Evolutionary conservation across 2,888 invertebrate genomes (phyloP).

Genomic region (Cosmorhoe ocellata): DNA sequence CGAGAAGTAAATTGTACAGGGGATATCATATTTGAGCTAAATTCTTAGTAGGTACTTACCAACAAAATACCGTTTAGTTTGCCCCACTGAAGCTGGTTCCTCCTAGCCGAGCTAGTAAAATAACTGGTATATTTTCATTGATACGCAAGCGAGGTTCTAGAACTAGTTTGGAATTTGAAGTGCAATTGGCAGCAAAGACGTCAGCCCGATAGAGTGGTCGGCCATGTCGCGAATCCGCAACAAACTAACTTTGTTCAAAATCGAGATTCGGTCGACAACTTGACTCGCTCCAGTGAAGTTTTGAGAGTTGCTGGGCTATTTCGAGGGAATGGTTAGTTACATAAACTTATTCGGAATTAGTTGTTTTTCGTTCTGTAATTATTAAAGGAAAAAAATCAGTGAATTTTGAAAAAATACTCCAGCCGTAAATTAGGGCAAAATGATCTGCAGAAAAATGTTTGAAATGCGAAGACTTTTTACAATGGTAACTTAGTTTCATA

Average conservation of each 20-base stretch:
- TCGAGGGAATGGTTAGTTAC: constrained; percentile 20
- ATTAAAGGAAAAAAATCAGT: too few species aligned
- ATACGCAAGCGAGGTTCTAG: constrained; percentile 10
- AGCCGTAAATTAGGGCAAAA: too few species aligned
- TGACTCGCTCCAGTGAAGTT: constrained; percentile 37
- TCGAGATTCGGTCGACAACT: constrained; percentile 52
- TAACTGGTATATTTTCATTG: constrained; percentile 6
- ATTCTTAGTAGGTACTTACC: too few species aligned
- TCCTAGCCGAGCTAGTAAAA: not conserved
- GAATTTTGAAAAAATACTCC: too few species aligned
- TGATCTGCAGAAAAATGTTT: too few species aligned
- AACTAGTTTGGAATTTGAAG: constrained; percentile 23
- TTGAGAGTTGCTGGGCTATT: constrained; percentile 24
- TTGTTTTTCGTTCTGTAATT: too few species aligned
- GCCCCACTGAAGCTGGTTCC: not conserved
- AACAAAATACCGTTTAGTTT: not conserved
- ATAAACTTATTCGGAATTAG: constrained; percentile 20
- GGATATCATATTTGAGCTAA: too few species aligned
- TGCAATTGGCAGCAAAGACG: constrained; percentile 31
- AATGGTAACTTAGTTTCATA: too few species aligned
- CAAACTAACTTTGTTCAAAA: constrained; percentile 63
- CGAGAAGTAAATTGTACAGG: too few species aligned
- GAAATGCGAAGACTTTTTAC: too few species aligned
- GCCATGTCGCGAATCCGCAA: constrained; percentile 55
- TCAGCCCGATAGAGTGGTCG: constrained; percentile 49